These are phyloP conservation scores for Acipenser ruthenus DNA, from an alignment of 2,797 vertebrate genomes.

Conservation along the genomic window DNA sequence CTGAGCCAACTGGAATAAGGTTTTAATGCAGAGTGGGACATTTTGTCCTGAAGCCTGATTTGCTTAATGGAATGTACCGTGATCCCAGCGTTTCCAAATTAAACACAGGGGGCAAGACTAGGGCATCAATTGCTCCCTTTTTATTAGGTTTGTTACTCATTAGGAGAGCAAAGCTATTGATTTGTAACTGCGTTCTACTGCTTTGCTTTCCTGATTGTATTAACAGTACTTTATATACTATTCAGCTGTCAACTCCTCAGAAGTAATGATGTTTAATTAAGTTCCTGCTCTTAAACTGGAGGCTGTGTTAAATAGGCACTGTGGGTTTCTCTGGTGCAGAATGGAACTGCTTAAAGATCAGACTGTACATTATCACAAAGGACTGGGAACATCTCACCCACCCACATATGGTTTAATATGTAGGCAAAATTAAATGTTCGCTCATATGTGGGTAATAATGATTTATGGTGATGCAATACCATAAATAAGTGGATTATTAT, in stretches of 20 bases:
- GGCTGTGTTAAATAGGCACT: slow-evolving; percentile 27
- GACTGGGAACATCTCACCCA: no score
- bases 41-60: no score
- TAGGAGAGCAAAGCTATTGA: slow-evolving; percentile 3
- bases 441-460: no score
- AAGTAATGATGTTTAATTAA: slow-evolving; percentile 51
- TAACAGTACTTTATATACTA: slow-evolving; percentile 23
- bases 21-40: no score
- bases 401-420: no score
- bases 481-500: no score
- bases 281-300: slow-evolving; percentile 25
- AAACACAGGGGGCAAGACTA: neutral
- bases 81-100: no score
- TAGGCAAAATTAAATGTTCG: no score
- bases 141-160: neutral
- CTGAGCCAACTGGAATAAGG: no score
- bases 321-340: slow-evolving; percentile 33
- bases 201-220: slow-evolving; percentile 37
- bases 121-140: neutral
- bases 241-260: slow-evolving; percentile 23
- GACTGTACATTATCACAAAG: no score
- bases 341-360: neutral
- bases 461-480: no score
- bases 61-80: no score
- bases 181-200: neutral